These are phyloP conservation scores for Aphidius colemani DNA, from an alignment of 2,888 invertebrate genomes.

Conservation along the genomic window DNA sequence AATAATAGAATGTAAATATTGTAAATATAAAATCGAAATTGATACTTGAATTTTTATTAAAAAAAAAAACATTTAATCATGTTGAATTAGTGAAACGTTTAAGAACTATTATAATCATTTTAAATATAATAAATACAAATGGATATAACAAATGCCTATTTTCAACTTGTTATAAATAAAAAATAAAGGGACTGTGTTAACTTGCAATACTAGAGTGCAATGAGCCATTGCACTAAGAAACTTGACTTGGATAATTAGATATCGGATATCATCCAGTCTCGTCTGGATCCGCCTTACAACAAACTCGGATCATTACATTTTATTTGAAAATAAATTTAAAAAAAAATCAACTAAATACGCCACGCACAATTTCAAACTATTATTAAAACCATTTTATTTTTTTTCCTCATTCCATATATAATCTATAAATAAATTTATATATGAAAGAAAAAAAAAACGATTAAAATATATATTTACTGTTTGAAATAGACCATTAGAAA, in stretches of 20 bases:
- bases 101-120: too few relatives aligned
- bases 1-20: too few relatives aligned
- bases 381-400: too few relatives aligned
- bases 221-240: conserved; percentile 28
- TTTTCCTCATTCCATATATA: too few relatives aligned
- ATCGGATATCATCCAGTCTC: conserved; percentile 38
- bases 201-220: conserved; percentile 3
- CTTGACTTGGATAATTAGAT: conserved; percentile 41
- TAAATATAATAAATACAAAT: too few relatives aligned
- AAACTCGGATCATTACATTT: conserved; percentile 10
- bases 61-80: neutral
- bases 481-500: too few relatives aligned
- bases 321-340: neutral
- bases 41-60: neutral
- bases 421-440: too few relatives aligned
- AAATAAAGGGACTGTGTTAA: neutral
- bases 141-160: neutral
- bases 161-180: neutral
- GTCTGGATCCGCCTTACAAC: conserved; percentile 12
- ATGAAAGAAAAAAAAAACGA: too few relatives aligned
- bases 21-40: too few relatives aligned
- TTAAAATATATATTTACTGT: too few relatives aligned
- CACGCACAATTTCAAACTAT: neutral
- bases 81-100: too few relatives aligned
- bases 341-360: neutral